Evolutionary conservation across 2,797 vertebrate species (phyloP).

Genomic region (Sandelia bainsii): DNA sequence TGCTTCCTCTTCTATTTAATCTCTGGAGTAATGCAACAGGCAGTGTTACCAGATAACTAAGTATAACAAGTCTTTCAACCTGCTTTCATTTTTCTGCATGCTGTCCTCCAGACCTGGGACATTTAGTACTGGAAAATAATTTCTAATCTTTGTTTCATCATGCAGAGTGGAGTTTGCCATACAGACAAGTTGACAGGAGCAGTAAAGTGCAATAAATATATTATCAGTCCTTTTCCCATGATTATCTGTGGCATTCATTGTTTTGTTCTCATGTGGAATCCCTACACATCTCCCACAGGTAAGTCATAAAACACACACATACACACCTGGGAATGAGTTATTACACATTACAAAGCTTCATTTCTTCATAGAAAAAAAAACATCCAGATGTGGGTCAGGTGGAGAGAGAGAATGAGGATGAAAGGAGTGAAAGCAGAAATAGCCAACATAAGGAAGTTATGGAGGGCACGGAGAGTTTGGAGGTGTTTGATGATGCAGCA

Average conservation of each 20-base stretch:
- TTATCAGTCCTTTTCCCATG: background rate
- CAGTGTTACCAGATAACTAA: constrained; percentile 44
- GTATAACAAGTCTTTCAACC: constrained; percentile 21
- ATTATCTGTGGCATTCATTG: constrained; percentile 19
- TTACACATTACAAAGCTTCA: constrained; percentile 1
- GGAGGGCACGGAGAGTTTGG: constrained; percentile 42
- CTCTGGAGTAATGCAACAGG: constrained; percentile 28
- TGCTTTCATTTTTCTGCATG: constrained; percentile 27
- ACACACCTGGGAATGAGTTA: background rate
- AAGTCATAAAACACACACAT: background rate
- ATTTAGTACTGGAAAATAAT: constrained; percentile 36
- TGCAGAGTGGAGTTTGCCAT: constrained; percentile 17
- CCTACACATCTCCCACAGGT: constrained; percentile 23
- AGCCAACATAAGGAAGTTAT: constrained; percentile 32
- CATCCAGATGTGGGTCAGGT: constrained; percentile 1
- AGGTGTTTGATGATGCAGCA: constrained; percentile 70
- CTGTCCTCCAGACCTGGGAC: constrained; percentile 36
- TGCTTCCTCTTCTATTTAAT: constrained; percentile 28
- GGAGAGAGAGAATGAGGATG: background rate
- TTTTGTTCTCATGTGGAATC: constrained; percentile 20
- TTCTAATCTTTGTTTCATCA: constrained; percentile 21
- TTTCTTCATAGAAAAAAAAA: constrained; percentile 13
- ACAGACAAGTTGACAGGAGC: constrained; percentile 21
- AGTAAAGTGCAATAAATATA: constrained; percentile 19
- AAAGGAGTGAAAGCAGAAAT: constrained; percentile 9